phyloP scores from a whole-genome alignment of 92 coral and sea anemone species.

The Epizoanthus rinbou region DNA sequence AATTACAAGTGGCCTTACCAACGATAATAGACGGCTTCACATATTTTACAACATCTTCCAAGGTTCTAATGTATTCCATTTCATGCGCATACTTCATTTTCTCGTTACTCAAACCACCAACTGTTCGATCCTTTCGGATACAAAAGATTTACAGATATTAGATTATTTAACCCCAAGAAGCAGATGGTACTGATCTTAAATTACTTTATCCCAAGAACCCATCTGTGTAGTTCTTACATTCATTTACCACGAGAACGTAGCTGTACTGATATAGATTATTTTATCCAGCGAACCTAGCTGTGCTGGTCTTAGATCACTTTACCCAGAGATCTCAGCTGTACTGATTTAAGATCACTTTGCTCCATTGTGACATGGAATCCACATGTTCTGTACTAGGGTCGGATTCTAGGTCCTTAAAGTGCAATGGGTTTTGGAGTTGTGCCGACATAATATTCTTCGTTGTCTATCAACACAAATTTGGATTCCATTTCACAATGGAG shows the following conservation, averaged over 20 bases:
- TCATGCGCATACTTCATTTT: slow-evolving; percentile 82
- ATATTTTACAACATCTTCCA: slow-evolving; percentile 78
- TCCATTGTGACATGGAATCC: not conserved
- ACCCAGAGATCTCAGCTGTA: too few species aligned
- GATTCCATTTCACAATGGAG: too few species aligned
- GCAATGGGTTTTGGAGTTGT: not conserved
- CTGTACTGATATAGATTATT: too few species aligned
- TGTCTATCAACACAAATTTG: too few species aligned
- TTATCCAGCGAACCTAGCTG: too few species aligned
- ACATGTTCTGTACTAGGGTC: too few species aligned
- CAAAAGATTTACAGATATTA: not conserved
- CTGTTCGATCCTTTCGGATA: slow-evolving; percentile 76
- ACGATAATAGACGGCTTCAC: slow-evolving; percentile 84
- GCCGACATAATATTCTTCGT: not conserved
- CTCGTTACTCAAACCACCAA: slow-evolving; percentile 84
- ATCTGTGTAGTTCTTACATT: too few species aligned
- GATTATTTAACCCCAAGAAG: not conserved
- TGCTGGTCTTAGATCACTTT: too few species aligned
- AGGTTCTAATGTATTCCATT: slow-evolving; percentile 75
- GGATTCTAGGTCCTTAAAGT: not conserved
- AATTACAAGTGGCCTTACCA: slow-evolving; percentile 58
- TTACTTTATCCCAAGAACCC: not conserved
- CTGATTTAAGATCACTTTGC: too few species aligned
- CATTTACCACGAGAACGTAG: too few species aligned
- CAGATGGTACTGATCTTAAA: not conserved